phyloP scores from a whole-genome alignment of 2,797 vertebrate species.

The Pangasius macronema region DNA sequence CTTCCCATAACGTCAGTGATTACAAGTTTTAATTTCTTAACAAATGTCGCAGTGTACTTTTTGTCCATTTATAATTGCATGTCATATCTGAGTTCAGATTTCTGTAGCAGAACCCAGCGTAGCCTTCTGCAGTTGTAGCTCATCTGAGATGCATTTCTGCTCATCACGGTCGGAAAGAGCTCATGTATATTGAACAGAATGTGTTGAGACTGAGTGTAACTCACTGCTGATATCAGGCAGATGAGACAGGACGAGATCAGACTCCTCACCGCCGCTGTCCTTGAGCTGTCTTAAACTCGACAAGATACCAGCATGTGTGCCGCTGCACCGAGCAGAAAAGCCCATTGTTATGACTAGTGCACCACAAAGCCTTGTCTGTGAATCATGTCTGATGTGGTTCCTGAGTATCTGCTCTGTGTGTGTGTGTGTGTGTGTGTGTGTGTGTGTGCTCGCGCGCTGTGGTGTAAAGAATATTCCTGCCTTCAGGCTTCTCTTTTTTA shows the following conservation, averaged over 20 bases:
- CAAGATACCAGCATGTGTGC: conserved; percentile 51
- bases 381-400: conserved; percentile 55
- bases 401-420: not conserved
- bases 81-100: not conserved
- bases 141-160: not conserved
- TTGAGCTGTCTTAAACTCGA: conserved; percentile 36
- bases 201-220: not conserved
- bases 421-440: not conserved
- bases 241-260: conserved; percentile 41
- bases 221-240: conserved; percentile 16
- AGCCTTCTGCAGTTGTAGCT: not conserved
- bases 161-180: not conserved
- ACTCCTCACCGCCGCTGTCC: conserved; percentile 25
- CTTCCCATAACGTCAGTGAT: too few species aligned
- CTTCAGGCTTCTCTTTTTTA: not conserved
- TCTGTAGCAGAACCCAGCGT: not conserved
- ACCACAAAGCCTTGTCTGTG: conserved; percentile 51
- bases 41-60: too few species aligned
- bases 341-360: conserved; percentile 61
- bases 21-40: too few species aligned
- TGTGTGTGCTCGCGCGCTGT: too few species aligned
- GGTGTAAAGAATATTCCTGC: not conserved
- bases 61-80: not conserved
- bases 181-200: not conserved
- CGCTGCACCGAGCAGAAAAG: conserved; percentile 38